These are phyloP conservation scores for Tyria jacobaeae DNA, from an alignment of 2,888 invertebrate genomes.

Conservation along the genomic window DNA sequence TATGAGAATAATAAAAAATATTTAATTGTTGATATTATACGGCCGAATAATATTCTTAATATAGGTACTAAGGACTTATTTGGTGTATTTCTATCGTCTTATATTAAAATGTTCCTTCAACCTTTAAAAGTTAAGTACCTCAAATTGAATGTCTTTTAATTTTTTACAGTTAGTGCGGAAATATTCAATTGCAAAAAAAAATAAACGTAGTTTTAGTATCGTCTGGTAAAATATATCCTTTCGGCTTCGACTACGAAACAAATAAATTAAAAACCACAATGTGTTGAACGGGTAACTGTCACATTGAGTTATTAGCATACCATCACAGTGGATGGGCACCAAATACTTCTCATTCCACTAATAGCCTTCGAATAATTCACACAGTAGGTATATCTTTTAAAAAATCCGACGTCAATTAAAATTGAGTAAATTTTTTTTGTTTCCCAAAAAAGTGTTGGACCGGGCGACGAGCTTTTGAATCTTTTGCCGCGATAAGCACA, in stretches of 20 bases:
- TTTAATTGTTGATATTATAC: conserved; percentile 31
- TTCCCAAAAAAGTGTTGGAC: conserved; percentile 71
- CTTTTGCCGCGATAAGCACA: conserved; percentile 78
- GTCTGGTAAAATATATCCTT: conserved; percentile 21
- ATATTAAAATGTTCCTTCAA: neutral
- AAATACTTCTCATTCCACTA: conserved; percentile 78
- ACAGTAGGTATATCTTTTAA: conserved; percentile 68
- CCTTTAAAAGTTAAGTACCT: neutral
- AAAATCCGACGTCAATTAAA: conserved; percentile 81
- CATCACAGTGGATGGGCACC: conserved; percentile 62
- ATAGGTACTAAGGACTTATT: conserved; percentile 2
- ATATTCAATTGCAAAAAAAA: neutral
- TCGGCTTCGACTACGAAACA: conserved; percentile 31
- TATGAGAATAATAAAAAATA: conserved; percentile 39
- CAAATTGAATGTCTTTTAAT: neutral
- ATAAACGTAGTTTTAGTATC: neutral
- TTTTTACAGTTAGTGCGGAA: neutral
- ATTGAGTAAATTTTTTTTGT: conserved; percentile 71
- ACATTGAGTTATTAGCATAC: conserved; percentile 80
- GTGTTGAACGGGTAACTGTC: conserved; percentile 64
- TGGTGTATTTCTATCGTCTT: neutral
- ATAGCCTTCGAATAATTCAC: conserved; percentile 75
- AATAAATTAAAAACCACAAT: conserved; percentile 51
- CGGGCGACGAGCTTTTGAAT: conserved; percentile 74
- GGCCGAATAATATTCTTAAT: no score